A percentile compares a stretch with the other conserved stretches of the same genome.
phyloP scores from a whole-genome alignment of 2,113 vertebrate genomes.

The Malurus alboscapulatus region DNA sequence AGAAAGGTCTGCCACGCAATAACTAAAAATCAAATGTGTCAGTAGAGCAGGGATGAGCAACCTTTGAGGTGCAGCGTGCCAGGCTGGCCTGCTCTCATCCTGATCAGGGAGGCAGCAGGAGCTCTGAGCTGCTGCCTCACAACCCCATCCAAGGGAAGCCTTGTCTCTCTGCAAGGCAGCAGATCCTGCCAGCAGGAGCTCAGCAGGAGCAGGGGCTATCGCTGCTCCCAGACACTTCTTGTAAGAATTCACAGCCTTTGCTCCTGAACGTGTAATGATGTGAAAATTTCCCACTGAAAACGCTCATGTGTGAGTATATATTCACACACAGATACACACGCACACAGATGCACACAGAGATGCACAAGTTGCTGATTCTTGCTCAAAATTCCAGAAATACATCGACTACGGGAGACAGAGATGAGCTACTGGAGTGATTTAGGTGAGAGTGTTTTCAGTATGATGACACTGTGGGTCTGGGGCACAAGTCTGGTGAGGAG shows the following conservation, averaged over 20 bases:
- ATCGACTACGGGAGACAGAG: not conserved
- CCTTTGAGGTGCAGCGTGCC: not conserved
- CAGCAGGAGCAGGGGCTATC: not conserved
- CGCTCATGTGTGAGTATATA: fast-evolving
- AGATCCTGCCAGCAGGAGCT: not conserved
- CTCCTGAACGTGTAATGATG: not conserved
- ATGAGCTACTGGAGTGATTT: not conserved
- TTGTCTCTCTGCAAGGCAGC: not conserved
- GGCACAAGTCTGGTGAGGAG: not conserved
- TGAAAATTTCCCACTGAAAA: not conserved
- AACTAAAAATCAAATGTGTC: not conserved
- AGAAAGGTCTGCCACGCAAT: fast-evolving
- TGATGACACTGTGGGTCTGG: not conserved
- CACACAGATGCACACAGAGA: fast-evolving
- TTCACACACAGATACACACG: fast-evolving
- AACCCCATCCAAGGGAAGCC: fast-evolving
- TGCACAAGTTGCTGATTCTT: not conserved
- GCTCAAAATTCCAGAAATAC: not conserved
- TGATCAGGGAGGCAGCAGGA: not conserved
- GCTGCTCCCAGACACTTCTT: not conserved
- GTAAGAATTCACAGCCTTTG: not conserved
- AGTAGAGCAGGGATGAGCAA: not conserved
- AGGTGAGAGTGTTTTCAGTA: not conserved
- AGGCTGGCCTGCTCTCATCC: not conserved
- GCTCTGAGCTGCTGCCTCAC: not conserved